These are phyloP conservation scores for Monopterus albus DNA, from an alignment of 2,113 vertebrate species.

Conservation along the genomic window DNA sequence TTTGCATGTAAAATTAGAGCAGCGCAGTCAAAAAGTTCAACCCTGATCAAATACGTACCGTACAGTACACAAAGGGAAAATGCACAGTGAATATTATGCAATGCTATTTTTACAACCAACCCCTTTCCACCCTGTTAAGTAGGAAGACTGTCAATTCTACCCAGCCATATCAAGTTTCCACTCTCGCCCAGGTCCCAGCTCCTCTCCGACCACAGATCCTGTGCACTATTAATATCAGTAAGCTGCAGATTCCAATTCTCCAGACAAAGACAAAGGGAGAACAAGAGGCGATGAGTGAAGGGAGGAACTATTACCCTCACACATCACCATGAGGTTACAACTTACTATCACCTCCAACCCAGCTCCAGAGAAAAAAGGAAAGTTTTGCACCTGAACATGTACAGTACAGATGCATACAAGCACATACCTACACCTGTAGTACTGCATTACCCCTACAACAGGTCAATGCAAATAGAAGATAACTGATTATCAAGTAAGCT, in stretches of 20 bases:
- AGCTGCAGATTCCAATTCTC: constrained; percentile 88
- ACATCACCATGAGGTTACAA: constrained; percentile 42
- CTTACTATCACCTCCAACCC: constrained; percentile 45
- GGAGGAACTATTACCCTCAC: constrained; percentile 51
- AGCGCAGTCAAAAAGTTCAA: background rate
- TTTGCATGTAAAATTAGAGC: constrained; percentile 26
- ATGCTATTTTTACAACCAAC: constrained; percentile 77
- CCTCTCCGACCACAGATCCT: constrained; percentile 82
- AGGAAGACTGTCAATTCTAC: constrained; percentile 80
- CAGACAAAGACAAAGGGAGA: constrained; percentile 80
- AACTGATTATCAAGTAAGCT: no score
- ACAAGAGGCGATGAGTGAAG: constrained; percentile 52
- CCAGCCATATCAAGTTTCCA: constrained; percentile 84
- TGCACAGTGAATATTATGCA: constrained; percentile 78
- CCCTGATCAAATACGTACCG: background rate
- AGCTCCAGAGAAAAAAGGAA: constrained; percentile 2
- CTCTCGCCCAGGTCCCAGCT: constrained; percentile 78
- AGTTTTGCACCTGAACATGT: background rate
- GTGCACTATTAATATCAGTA: constrained; percentile 91
- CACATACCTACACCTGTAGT: background rate
- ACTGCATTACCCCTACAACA: background rate
- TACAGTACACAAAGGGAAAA: constrained; percentile 35
- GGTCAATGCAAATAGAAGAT: constrained; percentile 14
- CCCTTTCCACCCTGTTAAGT: constrained; percentile 78
- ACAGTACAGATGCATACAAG: background rate